Evolutionary conservation across 2,113 vertebrate genomes (phyloP), one percentile per base, ranked within the genome.

Genomic region (Ancistrus triradiatus): DNA sequence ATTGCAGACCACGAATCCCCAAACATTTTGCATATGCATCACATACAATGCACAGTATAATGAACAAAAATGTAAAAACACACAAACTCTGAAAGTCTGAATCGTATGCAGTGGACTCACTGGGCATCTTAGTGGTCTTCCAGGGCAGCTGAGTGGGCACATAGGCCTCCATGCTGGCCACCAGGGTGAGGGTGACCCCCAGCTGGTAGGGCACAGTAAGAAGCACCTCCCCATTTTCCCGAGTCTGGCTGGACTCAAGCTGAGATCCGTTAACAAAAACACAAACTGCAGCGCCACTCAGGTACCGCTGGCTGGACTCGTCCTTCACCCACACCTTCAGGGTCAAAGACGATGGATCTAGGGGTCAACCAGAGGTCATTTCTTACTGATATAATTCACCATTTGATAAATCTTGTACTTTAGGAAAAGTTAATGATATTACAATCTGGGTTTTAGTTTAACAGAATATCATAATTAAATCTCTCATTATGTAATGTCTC

Each of bases 311-410:
- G 27, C 91, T 94, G 79, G 90, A 85, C 15, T 84, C 63, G 73
- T 98, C 94, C 68, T 90, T 92, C 63, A 96, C 91, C 79, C 92
- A 90, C 33, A 96, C 91, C 82, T 90, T 95, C 4, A 98, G 82
- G 0, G 81, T 85, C 66, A 97, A 96, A 53, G 71, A 81, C 2
- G 72, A 81, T 9, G 89, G 80, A 59, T 85, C 93, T 95, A 42
- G 63, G 68, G 17, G 52, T 56, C 14, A 27, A 33, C 25, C 47
- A 14, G 40, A 22, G 48, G 14, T 42, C 6, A 24, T 7, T 38
- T 22, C 37, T 2, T 42, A 14, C 6, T 1, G 38, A 10, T 7
- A 31, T 31, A 31, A 31, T 31, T 31, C 27, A 31, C 27, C 3
- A 31, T 4, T 7, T 4, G 27, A 31, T 31, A 7, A 31, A 31